Base-by-base conservation (phyloP, 2,888 invertebrate genomes). In the Mythimna loreyi region DNA sequence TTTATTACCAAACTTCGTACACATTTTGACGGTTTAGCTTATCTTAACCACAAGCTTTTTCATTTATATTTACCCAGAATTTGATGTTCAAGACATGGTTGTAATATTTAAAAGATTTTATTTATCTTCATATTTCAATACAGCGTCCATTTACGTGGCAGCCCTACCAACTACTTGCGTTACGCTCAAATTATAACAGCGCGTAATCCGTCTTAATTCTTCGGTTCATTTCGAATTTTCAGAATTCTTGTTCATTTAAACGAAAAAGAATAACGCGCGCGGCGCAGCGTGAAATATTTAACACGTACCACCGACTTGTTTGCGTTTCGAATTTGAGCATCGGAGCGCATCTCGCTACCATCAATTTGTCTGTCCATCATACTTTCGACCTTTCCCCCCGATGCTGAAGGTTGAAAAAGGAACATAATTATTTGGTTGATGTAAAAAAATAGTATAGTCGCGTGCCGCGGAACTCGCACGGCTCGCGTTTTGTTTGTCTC, bases 401-500 rank as follows among this genome's bases (percentile, higher is more conserved):
- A 67, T 67, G 66, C 67, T 77, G 72, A 89, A 86, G 86, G 85
- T 87, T 82, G 74, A 85, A 83, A 86, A 83, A 83, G 70, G 82
- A 72, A 78, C 68, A 78, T 79, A 67, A 76, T 78, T 71, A 83
- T 72, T 80, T 68, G 65, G 79, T 82, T 64, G 70, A 85, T 74
- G 80, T 84, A 86, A 87, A 86, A 40, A 88, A 88, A 86, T 87
- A 84, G 85, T 80, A 82, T 83, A 86, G 90, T 90, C 90, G 89
- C 90, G 88, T 90, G 91, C 87, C 85, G 81, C 80, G 81, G 81
- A 83, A 78, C 83, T 80, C 72, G 83, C 80, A 83, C 83, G 83
- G 79, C 84, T 83, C 86, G 87, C 75, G 84, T 86, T 89, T 88
- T 89, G 88, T 90, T 91, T 89, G 89, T 90, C 85, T 86, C 88